Conservation (phyloP, 2,888 invertebrate genomes). For the Thecocarcelia acutangulata region DNA sequence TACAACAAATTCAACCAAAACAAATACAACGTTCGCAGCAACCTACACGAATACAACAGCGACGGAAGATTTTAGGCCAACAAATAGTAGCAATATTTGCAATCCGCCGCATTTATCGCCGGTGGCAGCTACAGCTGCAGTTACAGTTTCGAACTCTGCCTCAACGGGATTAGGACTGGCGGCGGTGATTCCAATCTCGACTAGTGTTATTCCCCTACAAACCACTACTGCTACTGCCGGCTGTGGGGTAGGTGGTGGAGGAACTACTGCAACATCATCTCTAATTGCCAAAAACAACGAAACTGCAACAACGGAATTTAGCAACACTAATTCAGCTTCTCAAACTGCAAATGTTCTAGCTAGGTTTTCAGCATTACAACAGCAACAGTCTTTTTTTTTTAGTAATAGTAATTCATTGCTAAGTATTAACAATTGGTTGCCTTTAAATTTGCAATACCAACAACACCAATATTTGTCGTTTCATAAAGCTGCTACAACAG, state of each 20-base stretch:
- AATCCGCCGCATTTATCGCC: conserved; percentile 83
- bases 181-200: conserved; percentile 72
- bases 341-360: conserved; percentile 55
- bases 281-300: conserved; percentile 60
- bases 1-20: conserved; percentile 65
- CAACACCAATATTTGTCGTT: conserved; percentile 71
- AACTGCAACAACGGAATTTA: conserved; percentile 66
- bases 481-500: conserved; percentile 74
- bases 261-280: conserved; percentile 61
- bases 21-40: conserved; percentile 68
- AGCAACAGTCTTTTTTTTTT: conserved; percentile 61
- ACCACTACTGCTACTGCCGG: conserved; percentile 51
- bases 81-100: conserved; percentile 73
- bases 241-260: conserved; percentile 58
- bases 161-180: conserved; percentile 73
- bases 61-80: conserved; percentile 51
- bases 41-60: conserved; percentile 57
- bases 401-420: conserved; percentile 68
- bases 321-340: conserved; percentile 36
- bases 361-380: conserved; percentile 71
- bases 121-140: conserved; percentile 80
- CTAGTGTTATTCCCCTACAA: conserved; percentile 63
- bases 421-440: conserved; percentile 76
- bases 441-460: conserved; percentile 73
- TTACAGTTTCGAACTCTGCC: conserved; percentile 76